Evolutionary conservation across 2,888 invertebrate genomes (phyloP).

Genomic region (Tolmerus cingulatus): DNA sequence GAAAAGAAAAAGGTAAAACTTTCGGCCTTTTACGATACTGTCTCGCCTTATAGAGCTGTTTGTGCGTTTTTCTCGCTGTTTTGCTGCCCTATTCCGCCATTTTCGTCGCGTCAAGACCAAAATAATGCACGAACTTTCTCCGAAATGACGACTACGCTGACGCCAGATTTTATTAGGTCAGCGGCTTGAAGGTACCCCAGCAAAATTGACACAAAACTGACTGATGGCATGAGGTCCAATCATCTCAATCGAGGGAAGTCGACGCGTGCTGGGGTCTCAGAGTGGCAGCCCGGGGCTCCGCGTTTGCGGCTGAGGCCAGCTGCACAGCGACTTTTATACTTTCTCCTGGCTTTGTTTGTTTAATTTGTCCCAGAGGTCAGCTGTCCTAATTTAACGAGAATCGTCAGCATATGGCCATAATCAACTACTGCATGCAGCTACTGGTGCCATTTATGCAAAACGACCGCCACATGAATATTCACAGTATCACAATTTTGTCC

Average conservation of each 20-base stretch:
- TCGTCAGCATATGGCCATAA: neutral
- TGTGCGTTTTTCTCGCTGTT: neutral
- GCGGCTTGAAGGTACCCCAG: neutral
- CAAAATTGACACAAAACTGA: conserved; percentile 19
- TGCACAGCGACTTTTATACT: neutral
- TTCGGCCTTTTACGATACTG: conserved; percentile 9
- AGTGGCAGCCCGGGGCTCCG: neutral
- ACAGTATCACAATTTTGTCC: neutral
- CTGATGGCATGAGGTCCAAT: neutral
- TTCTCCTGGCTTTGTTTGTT: conserved; percentile 9
- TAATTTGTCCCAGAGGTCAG: neutral
- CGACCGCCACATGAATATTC: neutral
- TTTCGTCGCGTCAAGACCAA: conserved; percentile 2
- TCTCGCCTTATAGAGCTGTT: neutral
- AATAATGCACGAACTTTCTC: conserved; percentile 23
- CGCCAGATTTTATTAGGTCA: conserved; percentile 30
- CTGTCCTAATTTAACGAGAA: conserved; percentile 1
- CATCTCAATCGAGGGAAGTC: neutral
- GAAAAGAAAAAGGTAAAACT: conserved; percentile 12
- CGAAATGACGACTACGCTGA: conserved; percentile 18
- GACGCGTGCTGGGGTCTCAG: neutral
- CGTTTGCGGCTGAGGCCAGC: neutral
- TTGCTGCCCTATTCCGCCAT: conserved; percentile 12
- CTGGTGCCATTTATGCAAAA: neutral
- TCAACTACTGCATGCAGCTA: neutral